Base-by-base conservation (phyloP, 2,888 invertebrate genomes). In the Pseudococcus longispinus region DNA sequence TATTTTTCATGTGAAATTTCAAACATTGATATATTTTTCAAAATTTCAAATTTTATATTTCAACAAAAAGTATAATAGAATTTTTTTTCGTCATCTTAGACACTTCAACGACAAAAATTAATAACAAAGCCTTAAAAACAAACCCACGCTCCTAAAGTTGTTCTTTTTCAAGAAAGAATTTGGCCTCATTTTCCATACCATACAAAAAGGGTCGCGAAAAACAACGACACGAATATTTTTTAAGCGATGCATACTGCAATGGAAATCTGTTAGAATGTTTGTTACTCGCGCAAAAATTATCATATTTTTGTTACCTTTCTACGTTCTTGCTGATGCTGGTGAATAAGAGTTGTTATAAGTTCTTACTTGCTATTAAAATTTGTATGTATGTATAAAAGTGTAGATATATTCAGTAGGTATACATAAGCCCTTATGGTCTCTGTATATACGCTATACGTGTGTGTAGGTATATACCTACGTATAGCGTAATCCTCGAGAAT, bases 291-390 rank as follows among this genome's bases (percentile, higher is more conserved):
- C 23, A 60, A 60, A 60, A 60, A 60, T 60, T 60, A 60, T 60
- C 60, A 60, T 60, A 60, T 60, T 60, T 60, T 20, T 60, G 20
- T 60, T 60, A 8, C 60, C 60, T n/a, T 23, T 51, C 11, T n/a
- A 23, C 60, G 13, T 60, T 60, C 60, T 60, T 60, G 23, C 60
- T 23, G 60, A n/a, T 60, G 23, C 60, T 23, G 60, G 60, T 11
- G 60, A 60, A 60, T 60, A 60, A 60, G 60, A 60, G 60, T 60
- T 60, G 60, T 60, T 60, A 60, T 60, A 60, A 60, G 60, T 60
- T 60, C 60, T 60, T 60, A 60, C 60, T 60, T 60, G 60, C 60
- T 60, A 60, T 23, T 60, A 60, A 60, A 60, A 60, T 60, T 60
- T 60, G 60, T 60, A 60, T 51, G n/a, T n/a, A n/a, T 51, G n/a